Evolutionary conservation across 2,888 invertebrate species (phyloP).

Genomic region (Eupithecia inturbata): DNA sequence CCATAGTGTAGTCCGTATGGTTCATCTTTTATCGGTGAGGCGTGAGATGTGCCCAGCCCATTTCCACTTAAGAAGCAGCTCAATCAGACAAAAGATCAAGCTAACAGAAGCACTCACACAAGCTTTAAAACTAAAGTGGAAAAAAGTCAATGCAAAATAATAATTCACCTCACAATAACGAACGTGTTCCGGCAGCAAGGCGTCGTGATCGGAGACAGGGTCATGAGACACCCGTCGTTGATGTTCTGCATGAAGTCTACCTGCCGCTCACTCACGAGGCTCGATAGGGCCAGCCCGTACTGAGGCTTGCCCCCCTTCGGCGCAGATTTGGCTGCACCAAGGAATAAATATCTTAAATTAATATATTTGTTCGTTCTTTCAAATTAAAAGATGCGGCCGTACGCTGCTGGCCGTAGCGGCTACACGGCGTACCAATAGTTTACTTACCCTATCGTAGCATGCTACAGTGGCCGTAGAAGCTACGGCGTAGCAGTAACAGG

Average conservation of each 20-base stretch:
- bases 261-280: constrained; percentile 70
- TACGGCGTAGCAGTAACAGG: background rate
- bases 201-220: constrained; percentile 76
- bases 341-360: constrained; percentile 20
- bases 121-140: too few relatives aligned
- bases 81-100: too few relatives aligned
- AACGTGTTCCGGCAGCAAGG: constrained; percentile 81
- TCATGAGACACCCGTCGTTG: constrained; percentile 73
- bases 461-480: background rate
- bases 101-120: too few relatives aligned
- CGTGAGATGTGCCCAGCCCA: too few relatives aligned
- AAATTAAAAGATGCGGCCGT: background rate
- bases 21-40: too few relatives aligned
- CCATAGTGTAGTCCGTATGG: too few relatives aligned
- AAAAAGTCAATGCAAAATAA: background rate
- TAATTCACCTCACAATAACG: constrained; percentile 62
- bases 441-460: too few relatives aligned
- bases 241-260: constrained; percentile 78
- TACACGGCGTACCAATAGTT: background rate
- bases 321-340: constrained; percentile 50
- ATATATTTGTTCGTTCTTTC: background rate
- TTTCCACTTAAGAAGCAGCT: too few relatives aligned
- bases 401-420: background rate
- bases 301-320: constrained; percentile 55
- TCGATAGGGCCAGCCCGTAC: constrained; percentile 76